Conservation (phyloP, 2,797 vertebrate species). For the Falco rusticolus region DNA sequence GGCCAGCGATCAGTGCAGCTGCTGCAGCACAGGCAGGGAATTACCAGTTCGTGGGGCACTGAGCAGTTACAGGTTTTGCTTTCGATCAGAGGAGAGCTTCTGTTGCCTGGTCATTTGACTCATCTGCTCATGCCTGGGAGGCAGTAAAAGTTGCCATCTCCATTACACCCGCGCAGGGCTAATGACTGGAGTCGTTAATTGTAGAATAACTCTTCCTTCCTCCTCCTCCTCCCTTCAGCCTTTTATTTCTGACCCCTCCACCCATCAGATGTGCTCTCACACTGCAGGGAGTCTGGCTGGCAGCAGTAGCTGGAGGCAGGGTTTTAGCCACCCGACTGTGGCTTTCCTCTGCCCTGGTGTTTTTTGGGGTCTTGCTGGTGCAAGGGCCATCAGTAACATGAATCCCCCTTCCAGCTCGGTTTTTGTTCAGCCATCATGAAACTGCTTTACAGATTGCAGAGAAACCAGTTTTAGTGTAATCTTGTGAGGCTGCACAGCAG, state of each 20-base stretch:
- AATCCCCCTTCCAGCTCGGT: rapidly evolving
- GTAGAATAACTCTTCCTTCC: neutral
- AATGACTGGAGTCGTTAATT: neutral
- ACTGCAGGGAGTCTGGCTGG: neutral
- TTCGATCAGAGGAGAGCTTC: rapidly evolving
- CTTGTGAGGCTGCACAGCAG: neutral
- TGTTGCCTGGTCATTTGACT: rapidly evolving
- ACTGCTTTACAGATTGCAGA: neutral
- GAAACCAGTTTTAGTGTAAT: neutral
- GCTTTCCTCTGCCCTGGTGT: neutral
- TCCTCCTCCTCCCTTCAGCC: neutral
- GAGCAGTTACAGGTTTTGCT: neutral
- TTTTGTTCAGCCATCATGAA: rapidly evolving
- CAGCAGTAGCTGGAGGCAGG: neutral
- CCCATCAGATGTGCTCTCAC: rapidly evolving
- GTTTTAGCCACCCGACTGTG: neutral
- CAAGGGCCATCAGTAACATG: rapidly evolving
- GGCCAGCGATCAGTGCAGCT: neutral
- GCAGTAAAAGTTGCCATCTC: neutral
- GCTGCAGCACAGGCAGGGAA: neutral
- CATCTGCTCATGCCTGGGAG: rapidly evolving
- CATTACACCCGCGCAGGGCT: rapidly evolving
- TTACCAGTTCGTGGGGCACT: rapidly evolving
- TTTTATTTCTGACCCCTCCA: neutral
- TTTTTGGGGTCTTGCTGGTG: neutral